phyloP scores from a whole-genome alignment of 2,888 invertebrate species.

The Aradus depressus region DNA sequence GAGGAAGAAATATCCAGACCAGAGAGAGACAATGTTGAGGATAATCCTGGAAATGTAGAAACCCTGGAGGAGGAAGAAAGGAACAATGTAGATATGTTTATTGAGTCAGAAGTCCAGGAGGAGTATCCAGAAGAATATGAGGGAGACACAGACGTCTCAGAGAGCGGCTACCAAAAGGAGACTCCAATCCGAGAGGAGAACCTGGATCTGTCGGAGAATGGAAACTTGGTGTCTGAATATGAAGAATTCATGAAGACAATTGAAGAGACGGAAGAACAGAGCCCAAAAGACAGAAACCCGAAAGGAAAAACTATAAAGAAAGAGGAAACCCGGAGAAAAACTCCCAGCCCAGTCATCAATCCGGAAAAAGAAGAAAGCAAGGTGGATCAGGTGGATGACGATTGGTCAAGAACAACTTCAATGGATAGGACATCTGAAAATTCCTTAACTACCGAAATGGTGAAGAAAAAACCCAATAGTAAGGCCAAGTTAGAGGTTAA shows the following conservation, averaged over 20 bases:
- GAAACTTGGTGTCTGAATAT: constrained; percentile 42
- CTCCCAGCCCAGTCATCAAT: background rate
- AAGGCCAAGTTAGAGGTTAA: constrained; percentile 2
- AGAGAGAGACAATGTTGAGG: constrained; percentile 3
- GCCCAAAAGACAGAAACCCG: constrained; percentile 16
- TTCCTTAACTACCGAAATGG: background rate
- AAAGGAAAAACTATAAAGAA: background rate
- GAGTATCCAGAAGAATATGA: no score
- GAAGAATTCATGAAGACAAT: constrained; percentile 50
- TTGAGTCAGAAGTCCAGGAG: constrained; percentile 1
- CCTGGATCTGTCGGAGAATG: no score
- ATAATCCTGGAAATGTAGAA: background rate
- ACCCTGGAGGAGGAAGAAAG: background rate
- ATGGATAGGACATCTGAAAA: constrained; percentile 1
- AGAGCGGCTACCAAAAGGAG: no score
- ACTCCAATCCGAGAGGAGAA: no score
- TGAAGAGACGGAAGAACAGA: constrained; percentile 35
- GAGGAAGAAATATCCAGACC: background rate
- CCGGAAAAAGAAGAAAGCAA: background rate
- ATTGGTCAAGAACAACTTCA: constrained; percentile 10
- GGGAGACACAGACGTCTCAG: no score
- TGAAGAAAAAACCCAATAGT: constrained; percentile 1
- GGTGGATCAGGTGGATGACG: constrained; percentile 1
- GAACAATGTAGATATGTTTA: constrained; percentile 8
- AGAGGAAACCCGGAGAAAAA: no score